Conservation (phyloP, 2,113 vertebrate genomes). For the Boulengeromyrus knoepffleri region DNA sequence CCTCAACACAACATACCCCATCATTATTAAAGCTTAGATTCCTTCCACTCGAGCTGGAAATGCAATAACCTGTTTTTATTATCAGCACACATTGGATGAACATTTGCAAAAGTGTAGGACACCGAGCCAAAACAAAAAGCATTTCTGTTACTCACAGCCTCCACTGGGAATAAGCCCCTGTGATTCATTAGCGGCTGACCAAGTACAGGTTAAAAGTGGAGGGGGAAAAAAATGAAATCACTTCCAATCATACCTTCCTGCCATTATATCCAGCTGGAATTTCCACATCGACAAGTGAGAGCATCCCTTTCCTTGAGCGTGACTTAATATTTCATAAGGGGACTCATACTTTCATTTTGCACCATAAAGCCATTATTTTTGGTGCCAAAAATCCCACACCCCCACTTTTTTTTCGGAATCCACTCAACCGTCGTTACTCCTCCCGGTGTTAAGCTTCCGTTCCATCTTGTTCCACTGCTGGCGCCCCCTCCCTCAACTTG, state of each 20-base stretch:
- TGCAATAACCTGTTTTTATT: neutral
- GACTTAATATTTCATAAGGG: neutral
- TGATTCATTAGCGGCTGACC: neutral
- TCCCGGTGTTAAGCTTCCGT: neutral
- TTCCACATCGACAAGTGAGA: constrained; percentile 33
- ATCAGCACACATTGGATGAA: neutral
- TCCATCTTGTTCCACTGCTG: neutral
- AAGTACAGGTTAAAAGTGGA: neutral
- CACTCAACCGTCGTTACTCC: neutral
- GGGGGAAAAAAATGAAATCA: constrained; percentile 39
- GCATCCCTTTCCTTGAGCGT: neutral
- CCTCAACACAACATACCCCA: neutral
- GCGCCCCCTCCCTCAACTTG: neutral
- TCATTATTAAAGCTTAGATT: neutral
- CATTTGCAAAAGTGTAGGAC: neutral
- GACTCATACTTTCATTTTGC: neutral
- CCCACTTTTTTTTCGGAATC: neutral
- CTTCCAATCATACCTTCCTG: constrained; percentile 51
- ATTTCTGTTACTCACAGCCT: neutral
- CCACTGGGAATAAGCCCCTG: neutral
- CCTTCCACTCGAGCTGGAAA: neutral
- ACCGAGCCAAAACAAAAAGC: neutral
- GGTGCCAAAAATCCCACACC: neutral
- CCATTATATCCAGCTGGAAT: constrained; percentile 35
- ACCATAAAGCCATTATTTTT: neutral